These are phyloP conservation scores for Embidobia sp. DNA, from an alignment of 2,888 invertebrate genomes.

Conservation along the genomic window DNA sequence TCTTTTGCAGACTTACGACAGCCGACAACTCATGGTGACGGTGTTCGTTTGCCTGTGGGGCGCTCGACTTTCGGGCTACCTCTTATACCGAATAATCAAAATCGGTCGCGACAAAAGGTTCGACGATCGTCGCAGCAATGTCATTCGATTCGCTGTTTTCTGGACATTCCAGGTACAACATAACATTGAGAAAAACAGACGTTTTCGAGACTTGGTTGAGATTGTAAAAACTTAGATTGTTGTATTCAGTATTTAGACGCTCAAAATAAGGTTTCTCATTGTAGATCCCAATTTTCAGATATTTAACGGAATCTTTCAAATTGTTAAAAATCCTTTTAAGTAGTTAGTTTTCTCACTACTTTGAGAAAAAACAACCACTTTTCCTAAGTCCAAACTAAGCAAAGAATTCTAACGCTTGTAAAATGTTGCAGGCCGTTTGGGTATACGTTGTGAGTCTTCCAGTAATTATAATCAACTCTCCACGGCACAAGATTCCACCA, in stretches of 20 bases:
- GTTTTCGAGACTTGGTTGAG: too few species aligned
- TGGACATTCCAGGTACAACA: constrained; percentile 92
- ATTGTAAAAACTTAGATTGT: too few species aligned
- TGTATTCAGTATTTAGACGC: too few species aligned
- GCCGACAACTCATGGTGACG: constrained; percentile 95
- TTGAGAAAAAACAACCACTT: too few species aligned
- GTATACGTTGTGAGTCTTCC: constrained; percentile 95
- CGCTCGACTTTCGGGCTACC: constrained; percentile 91
- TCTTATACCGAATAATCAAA: constrained; percentile 94
- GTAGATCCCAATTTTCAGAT: too few species aligned
- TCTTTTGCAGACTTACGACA: constrained; percentile 89
- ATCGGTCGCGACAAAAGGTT: constrained; percentile 95
- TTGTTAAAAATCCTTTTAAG: too few species aligned
- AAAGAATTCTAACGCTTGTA: too few species aligned
- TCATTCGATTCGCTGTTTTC: constrained; percentile 94
- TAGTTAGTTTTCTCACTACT: too few species aligned
- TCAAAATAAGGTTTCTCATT: too few species aligned
- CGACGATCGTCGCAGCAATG: constrained; percentile 93
- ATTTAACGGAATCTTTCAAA: too few species aligned
- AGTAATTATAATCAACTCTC: constrained; percentile 94
- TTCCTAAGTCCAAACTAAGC: too few species aligned
- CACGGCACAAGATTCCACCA: constrained; percentile 88
- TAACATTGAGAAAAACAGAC: too few species aligned
- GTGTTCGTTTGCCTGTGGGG: constrained; percentile 95
- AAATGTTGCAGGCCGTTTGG: constrained; percentile 89